These are phyloP conservation scores for Drosophila punjabiensis DNA, from an alignment of 1,140 invertebrate genomes.

Conservation along the genomic window DNA sequence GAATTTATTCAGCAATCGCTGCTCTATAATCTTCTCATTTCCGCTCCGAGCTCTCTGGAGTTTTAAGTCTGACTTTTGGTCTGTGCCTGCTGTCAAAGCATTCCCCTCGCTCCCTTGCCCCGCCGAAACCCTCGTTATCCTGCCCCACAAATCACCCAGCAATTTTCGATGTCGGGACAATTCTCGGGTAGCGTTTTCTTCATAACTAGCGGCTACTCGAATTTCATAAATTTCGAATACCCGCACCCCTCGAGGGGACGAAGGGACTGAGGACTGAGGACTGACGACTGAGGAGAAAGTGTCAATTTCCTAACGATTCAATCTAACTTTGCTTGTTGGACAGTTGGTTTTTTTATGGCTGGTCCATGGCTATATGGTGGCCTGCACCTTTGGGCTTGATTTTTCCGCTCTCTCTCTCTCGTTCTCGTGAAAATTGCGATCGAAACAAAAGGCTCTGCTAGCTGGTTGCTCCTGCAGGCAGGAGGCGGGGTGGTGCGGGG, in stretches of 20 bases:
- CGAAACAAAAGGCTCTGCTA: conserved; percentile 63
- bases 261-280: neutral
- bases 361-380: conserved; percentile 12
- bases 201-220: conserved; percentile 34
- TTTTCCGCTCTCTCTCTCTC: conserved; percentile 20
- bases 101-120: conserved; percentile 14
- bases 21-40: conserved; percentile 53
- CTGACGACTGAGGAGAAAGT: conserved; percentile 49
- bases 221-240: conserved; percentile 49
- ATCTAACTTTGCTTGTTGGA: conserved; percentile 67
- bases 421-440: conserved; percentile 37
- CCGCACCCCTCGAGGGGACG: conserved; percentile 20
- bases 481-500: conserved; percentile 16
- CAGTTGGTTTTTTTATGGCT: conserved; percentile 58
- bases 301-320: conserved; percentile 78
- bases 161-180: conserved; percentile 29
- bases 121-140: conserved; percentile 33
- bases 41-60: conserved; percentile 30
- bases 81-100: conserved; percentile 76
- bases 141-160: conserved; percentile 36
- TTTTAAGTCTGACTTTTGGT: conserved; percentile 41
- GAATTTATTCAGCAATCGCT: conserved; percentile 9
- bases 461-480: conserved; percentile 6
- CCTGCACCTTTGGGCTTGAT: conserved; percentile 43
- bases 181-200: conserved; percentile 32